Evolutionary conservation across 1,140 invertebrate genomes (phyloP).

Genomic region (Trypoxylus dichotomus): DNA sequence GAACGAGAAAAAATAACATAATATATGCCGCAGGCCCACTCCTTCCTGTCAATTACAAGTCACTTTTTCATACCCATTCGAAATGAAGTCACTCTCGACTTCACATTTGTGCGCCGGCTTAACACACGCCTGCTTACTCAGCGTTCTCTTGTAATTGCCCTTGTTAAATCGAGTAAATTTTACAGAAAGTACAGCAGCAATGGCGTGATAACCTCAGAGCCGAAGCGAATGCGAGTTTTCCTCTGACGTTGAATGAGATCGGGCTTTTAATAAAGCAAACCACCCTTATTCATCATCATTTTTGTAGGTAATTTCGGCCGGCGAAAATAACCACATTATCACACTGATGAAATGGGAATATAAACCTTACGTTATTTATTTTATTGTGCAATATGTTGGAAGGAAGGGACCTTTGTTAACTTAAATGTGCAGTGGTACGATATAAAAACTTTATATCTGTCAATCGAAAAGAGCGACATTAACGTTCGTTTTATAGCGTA

Average conservation of each 20-base stretch:
- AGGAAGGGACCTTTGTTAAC: neutral
- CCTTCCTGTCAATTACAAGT: constrained; percentile 30
- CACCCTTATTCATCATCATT: constrained; percentile 28
- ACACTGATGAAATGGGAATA: constrained; percentile 8
- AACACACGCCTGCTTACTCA: constrained; percentile 29
- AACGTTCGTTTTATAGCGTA: no score
- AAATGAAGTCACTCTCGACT: constrained; percentile 28
- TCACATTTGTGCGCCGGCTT: constrained; percentile 14
- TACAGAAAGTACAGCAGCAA: neutral
- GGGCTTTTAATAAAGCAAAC: constrained; percentile 29
- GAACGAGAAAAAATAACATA: neutral
- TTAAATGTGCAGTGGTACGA: no score
- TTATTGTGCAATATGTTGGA: neutral
- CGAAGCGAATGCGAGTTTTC: neutral
- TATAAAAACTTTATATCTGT: no score
- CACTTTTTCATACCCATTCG: constrained; percentile 13
- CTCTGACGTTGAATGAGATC: neutral
- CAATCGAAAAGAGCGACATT: no score
- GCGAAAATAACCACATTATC: constrained; percentile 4
- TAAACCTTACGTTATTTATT: constrained; percentile 13
- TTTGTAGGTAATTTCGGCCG: constrained; percentile 7
- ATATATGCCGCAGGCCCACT: constrained; percentile 19
- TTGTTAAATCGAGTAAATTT: constrained; percentile 29
- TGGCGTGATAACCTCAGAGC: neutral
- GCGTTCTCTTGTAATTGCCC: constrained; percentile 28